Evolutionary conservation across 2,113 vertebrate species (phyloP).

Genomic region (Acanthochromis polyacanthus): DNA sequence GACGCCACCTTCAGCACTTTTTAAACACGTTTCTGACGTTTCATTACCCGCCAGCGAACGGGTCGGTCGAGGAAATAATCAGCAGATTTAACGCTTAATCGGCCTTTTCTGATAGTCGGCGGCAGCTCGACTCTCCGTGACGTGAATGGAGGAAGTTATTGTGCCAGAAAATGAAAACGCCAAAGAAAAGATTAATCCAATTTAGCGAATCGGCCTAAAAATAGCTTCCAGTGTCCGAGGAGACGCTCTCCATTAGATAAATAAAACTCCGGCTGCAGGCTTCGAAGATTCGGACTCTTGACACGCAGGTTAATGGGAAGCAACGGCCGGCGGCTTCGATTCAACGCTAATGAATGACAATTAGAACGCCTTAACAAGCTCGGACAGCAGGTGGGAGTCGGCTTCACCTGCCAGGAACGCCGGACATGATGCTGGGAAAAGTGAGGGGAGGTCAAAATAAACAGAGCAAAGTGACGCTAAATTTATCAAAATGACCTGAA

Average conservation of each 20-base stretch:
- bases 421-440: no score
- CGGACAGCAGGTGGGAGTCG: not conserved
- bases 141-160: not conserved
- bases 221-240: not conserved
- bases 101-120: not conserved
- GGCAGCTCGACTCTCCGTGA: not conserved
- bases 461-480: no score
- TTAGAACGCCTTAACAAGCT: constrained; percentile 27
- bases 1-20: no score
- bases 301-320: constrained; percentile 17
- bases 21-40: no score
- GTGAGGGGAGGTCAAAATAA: no score
- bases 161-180: not conserved
- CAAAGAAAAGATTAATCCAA: not conserved
- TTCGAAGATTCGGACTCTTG: not conserved
- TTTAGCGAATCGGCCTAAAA: not conserved
- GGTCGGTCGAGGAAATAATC: not conserved
- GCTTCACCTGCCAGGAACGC: not conserved
- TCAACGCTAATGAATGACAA: constrained; percentile 41
- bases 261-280: not conserved
- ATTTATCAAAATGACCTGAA: no score
- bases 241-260: not conserved
- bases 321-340: constrained; percentile 20
- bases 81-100: not conserved
- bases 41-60: not conserved